Conservation (phyloP, 1,140 invertebrate genomes). For the Vanessa atalanta region DNA sequence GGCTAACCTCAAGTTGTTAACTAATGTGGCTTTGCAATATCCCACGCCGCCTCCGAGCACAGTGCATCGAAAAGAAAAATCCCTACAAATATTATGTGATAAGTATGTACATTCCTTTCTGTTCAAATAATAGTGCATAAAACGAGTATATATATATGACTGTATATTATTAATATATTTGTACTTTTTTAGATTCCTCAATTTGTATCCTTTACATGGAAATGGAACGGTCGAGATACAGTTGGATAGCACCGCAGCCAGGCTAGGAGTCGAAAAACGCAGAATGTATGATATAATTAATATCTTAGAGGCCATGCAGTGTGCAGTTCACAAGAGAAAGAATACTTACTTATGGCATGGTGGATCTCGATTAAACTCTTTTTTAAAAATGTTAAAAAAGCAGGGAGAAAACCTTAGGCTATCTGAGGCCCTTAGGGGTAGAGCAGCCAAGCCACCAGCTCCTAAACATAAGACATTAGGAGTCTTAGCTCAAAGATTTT, state of each 20-base stretch:
- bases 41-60: slow-evolving; percentile 75
- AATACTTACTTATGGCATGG: slow-evolving; percentile 84
- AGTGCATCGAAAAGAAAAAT: slow-evolving; percentile 81
- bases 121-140: background rate
- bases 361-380: slow-evolving; percentile 72
- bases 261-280: slow-evolving; percentile 83
- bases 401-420: slow-evolving; percentile 73
- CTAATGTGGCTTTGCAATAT: slow-evolving; percentile 81
- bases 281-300: slow-evolving; percentile 90
- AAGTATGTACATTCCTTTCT: slow-evolving; percentile 65
- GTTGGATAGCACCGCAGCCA: slow-evolving; percentile 80
- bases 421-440: slow-evolving; percentile 72
- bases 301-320: slow-evolving; percentile 87
- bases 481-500: slow-evolving; percentile 86
- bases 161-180: slow-evolving; percentile 12
- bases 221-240: slow-evolving; percentile 79
- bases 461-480: slow-evolving; percentile 84
- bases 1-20: slow-evolving; percentile 82
- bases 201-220: slow-evolving; percentile 79
- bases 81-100: slow-evolving; percentile 82
- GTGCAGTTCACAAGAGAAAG: slow-evolving; percentile 84
- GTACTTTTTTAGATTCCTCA: slow-evolving; percentile 78
- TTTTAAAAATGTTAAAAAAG: slow-evolving; percentile 74
- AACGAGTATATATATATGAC: background rate
- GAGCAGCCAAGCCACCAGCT: slow-evolving; percentile 69